Conservation (phyloP, 2,797 vertebrate genomes). For the Cuculus canorus region DNA sequence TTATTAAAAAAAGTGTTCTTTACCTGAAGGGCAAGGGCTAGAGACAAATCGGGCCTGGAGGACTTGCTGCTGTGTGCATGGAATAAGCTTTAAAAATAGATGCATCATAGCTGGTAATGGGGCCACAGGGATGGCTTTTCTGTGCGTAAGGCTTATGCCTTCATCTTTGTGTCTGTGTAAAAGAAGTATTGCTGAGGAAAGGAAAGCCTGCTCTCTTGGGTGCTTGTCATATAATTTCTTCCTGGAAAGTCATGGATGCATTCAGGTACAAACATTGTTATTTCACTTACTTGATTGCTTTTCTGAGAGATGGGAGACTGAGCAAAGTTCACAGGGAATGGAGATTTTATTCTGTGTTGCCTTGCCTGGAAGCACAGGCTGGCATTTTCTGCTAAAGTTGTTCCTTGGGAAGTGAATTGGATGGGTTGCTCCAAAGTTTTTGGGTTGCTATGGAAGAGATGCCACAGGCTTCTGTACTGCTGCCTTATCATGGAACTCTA, state of each 20-base stretch:
- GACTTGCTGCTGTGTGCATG: rapidly evolving
- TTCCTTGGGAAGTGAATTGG: neutral
- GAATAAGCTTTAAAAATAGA: neutral
- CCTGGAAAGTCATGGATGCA: neutral
- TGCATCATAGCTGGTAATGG: neutral
- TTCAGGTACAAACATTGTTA: neutral
- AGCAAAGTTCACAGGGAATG: neutral
- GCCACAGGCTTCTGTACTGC: neutral
- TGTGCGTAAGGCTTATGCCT: neutral
- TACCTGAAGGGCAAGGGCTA: neutral
- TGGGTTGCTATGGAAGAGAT: neutral
- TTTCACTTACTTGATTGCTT: neutral
- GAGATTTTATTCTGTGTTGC: neutral
- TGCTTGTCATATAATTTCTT: neutral
- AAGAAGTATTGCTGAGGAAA: neutral
- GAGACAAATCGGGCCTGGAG: neutral
- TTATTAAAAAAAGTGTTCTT: neutral
- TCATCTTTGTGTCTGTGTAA: neutral
- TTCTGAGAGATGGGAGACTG: neutral
- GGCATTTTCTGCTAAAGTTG: neutral
- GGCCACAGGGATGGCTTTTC: neutral
- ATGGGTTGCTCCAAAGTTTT: neutral
- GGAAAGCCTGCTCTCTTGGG: neutral
- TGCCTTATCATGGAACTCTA: neutral
- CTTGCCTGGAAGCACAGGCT: neutral